These are phyloP conservation scores for Trichechus manatus DNA, from an alignment of 2,113 vertebrate species.

Conservation along the genomic window DNA sequence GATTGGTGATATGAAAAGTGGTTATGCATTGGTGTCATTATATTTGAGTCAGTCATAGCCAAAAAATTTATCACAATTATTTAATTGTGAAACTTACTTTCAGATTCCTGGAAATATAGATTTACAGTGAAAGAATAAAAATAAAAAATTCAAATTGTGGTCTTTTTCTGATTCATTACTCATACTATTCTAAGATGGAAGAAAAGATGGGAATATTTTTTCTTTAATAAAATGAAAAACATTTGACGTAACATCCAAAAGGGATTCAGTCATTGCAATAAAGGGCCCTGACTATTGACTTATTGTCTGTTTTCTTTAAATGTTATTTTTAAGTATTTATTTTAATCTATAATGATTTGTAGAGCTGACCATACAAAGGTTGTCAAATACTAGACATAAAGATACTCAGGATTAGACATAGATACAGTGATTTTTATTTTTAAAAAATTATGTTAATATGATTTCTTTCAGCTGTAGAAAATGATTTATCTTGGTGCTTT, in stretches of 20 bases:
- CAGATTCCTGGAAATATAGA: not conserved
- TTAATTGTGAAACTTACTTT: not conserved
- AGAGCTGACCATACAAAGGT: not conserved
- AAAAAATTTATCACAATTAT: not conserved
- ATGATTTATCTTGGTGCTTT: constrained; percentile 49
- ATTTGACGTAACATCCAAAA: not conserved
- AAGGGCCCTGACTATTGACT: not conserved
- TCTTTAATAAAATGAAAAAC: not conserved
- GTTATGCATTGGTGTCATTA: not conserved
- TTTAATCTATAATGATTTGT: not conserved
- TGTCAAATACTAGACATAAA: not conserved
- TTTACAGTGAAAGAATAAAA: not conserved
- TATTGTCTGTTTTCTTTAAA: not conserved
- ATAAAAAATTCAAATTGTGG: not conserved
- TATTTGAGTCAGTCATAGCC: not conserved
- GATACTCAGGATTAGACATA: not conserved
- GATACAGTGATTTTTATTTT: not conserved
- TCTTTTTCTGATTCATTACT: not conserved
- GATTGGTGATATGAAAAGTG: not conserved
- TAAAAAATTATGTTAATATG: constrained; percentile 12
- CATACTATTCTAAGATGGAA: not conserved
- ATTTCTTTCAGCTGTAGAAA: constrained; percentile 63
- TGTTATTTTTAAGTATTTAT: not conserved
- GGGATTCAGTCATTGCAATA: not conserved
- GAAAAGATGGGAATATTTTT: not conserved